These are phyloP conservation scores for Chaetops frenatus DNA, from an alignment of 2,113 vertebrate species.

Conservation along the genomic window DNA sequence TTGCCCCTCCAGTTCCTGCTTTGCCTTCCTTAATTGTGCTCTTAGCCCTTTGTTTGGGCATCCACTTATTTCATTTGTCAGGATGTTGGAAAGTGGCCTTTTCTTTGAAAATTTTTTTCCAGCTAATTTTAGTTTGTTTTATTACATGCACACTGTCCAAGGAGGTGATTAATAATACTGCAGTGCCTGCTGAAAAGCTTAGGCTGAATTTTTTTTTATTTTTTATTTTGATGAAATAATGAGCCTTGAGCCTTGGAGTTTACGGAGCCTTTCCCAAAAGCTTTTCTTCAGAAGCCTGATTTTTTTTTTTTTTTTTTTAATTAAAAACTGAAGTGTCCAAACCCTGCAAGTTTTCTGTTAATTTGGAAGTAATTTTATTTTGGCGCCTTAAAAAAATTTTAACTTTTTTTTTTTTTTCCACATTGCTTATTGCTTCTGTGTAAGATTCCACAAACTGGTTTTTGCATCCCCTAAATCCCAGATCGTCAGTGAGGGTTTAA, in stretches of 20 bases:
- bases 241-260: background rate
- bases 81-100: slow-evolving; percentile 56
- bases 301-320: background rate
- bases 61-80: slow-evolving; percentile 36
- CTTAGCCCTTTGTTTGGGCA: slow-evolving; percentile 32
- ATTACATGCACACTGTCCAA: slow-evolving; percentile 24
- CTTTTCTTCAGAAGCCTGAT: background rate
- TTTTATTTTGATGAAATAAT: slow-evolving; percentile 15
- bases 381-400: background rate
- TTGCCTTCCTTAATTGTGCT: slow-evolving; percentile 22
- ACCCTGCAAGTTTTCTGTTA: background rate
- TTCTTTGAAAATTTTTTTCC: slow-evolving; percentile 37
- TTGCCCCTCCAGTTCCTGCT: slow-evolving; percentile 36
- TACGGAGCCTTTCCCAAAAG: background rate
- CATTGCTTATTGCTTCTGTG: background rate
- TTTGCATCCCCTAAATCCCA: background rate
- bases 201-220: background rate
- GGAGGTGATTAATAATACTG: slow-evolving; percentile 31
- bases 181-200: background rate
- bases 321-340: background rate
- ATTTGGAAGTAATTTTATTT: background rate
- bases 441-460: background rate
- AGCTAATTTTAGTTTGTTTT: slow-evolving; percentile 52
- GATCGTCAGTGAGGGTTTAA: background rate
- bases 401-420: background rate